Percentiles rank a stretch among this genome's conserved stretches.
Conservation (phyloP, 2,888 invertebrate species). For the Ennomos quercinarius region DNA sequence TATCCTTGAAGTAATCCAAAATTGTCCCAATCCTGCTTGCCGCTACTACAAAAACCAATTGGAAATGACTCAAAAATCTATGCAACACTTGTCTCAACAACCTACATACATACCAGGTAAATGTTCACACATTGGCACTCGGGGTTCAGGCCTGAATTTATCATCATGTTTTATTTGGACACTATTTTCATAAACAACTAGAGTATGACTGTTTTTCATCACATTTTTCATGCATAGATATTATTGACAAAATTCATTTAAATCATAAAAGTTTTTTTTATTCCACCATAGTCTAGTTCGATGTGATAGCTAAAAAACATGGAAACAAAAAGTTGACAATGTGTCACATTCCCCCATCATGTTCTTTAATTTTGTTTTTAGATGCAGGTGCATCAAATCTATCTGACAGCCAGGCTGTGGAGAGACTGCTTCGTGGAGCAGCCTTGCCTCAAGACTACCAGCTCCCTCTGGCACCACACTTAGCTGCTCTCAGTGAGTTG, state of each 20-base stretch:
- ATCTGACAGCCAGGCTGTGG: slow-evolving; percentile 80
- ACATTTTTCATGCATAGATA: no score
- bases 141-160: neutral
- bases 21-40: slow-evolving; percentile 95
- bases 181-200: no score
- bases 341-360: no score
- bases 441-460: slow-evolving; percentile 81
- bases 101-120: slow-evolving; percentile 83
- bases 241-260: no score
- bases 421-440: slow-evolving; percentile 76
- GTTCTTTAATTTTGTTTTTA: slow-evolving; percentile 37
- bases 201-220: no score
- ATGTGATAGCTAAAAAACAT: no score
- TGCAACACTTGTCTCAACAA: slow-evolving; percentile 88
- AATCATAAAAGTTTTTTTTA: no score
- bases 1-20: slow-evolving; percentile 94
- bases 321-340: no score
- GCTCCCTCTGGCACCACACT: slow-evolving; percentile 78
- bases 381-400: slow-evolving; percentile 73
- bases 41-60: slow-evolving; percentile 94
- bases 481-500: slow-evolving; percentile 83
- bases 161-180: no score
- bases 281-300: no score
- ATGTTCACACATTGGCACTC: neutral
- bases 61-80: slow-evolving; percentile 89